A percentile compares a stretch with the other conserved stretches of the same genome.
These are phyloP conservation scores for Pelvicachromis taeniatus DNA, from an alignment of 2,113 vertebrate species.

Conservation along the genomic window DNA sequence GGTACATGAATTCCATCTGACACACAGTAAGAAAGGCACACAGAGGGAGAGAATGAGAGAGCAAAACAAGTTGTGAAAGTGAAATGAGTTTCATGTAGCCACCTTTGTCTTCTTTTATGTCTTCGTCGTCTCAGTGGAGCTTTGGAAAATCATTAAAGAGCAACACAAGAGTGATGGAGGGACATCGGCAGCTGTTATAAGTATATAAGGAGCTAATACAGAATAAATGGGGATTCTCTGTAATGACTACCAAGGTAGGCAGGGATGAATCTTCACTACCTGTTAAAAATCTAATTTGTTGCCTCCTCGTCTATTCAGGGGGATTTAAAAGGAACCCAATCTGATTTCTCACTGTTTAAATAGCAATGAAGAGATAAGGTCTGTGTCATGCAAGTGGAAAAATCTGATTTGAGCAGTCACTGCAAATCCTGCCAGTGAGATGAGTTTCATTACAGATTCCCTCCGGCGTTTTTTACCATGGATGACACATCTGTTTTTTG, in stretches of 20 bases:
- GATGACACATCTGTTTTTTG: not conserved
- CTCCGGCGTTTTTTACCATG: not conserved
- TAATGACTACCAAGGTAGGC: not conserved
- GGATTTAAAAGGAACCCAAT: conserved; percentile 4
- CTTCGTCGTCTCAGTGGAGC: not conserved
- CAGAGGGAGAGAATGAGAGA: not conserved
- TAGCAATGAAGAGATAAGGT: not conserved
- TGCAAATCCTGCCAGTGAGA: conserved; percentile 2
- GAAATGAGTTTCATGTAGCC: not conserved
- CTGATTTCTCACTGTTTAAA: conserved; percentile 7
- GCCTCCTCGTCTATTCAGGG: not conserved
- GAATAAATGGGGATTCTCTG: not conserved
- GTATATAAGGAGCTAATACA: not conserved
- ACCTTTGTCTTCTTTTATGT: not conserved
- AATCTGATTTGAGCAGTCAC: conserved; percentile 21
- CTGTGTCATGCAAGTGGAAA: conserved; percentile 12
- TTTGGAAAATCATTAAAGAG: not conserved
- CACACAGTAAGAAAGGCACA: not conserved
- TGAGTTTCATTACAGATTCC: conserved; percentile 30
- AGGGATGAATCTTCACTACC: not conserved
- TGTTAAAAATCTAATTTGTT: conserved; percentile 34
- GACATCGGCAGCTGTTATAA: not conserved
- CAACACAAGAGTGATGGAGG: not conserved
- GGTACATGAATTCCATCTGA: conserved; percentile 22
- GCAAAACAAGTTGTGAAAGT: not conserved